A percentile compares a stretch with the other conserved stretches of the same genome.
phyloP scores from a whole-genome alignment of 2,797 vertebrate genomes.

The Morelia viridis region DNA sequence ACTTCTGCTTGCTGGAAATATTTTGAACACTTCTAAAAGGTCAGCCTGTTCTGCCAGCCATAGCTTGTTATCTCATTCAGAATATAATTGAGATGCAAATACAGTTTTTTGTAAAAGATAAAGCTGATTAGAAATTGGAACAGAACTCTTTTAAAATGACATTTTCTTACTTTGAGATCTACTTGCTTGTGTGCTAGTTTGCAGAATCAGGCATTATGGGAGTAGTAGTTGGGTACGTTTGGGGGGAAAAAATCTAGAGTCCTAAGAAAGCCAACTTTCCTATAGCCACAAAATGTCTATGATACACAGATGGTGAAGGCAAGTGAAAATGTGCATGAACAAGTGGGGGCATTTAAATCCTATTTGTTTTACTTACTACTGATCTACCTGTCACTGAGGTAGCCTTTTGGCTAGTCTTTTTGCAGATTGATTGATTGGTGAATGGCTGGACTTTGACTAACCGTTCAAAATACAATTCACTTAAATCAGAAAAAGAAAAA shows the following conservation, averaged over 20 bases:
- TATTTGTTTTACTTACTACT: neutral
- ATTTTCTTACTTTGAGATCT: neutral
- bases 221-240: neutral
- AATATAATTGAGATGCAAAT: constrained; percentile 52
- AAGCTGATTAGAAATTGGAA: neutral
- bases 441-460: neutral
- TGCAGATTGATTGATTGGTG: neutral
- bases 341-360: neutral
- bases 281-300: neutral
- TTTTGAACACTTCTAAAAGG: constrained; percentile 41
- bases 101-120: neutral
- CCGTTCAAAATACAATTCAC: neutral
- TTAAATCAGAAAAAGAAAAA: neutral
- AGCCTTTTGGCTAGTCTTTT: neutral
- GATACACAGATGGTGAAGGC: neutral
- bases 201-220: neutral
- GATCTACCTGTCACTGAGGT: neutral
- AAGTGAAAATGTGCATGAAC: neutral
- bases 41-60: constrained; percentile 58
- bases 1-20: constrained; percentile 23
- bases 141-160: neutral
- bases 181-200: neutral
- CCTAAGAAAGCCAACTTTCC: neutral
- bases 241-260: neutral
- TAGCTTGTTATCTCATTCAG: constrained; percentile 56